Percentiles rank a stretch among this genome's conserved stretches.
Evolutionary conservation across 2,888 invertebrate genomes (phyloP).

Genomic region (Phasia obesa): DNA sequence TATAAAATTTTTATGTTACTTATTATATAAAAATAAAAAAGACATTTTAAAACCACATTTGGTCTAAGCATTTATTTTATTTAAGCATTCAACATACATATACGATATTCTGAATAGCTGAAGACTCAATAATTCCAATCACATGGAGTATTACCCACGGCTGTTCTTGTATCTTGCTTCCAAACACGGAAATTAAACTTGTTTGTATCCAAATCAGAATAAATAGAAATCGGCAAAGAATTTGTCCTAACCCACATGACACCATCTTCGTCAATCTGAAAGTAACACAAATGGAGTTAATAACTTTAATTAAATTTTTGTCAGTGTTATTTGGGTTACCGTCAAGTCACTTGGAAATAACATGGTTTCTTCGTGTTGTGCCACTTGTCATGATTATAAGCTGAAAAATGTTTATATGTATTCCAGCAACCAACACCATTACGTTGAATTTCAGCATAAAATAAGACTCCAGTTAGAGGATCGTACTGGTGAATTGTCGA

Average conservation of each 20-base stretch:
- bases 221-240: slow-evolving; percentile 87
- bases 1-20: slow-evolving; percentile 48
- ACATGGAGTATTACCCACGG: too few relatives aligned
- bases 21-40: slow-evolving; percentile 64
- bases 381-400: too few relatives aligned
- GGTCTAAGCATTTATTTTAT: background rate
- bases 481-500: too few relatives aligned
- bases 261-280: slow-evolving; percentile 85
- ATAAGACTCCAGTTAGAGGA: too few relatives aligned
- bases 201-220: slow-evolving; percentile 85
- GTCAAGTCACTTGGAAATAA: too few relatives aligned
- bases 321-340: too few relatives aligned
- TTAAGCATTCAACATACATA: slow-evolving; percentile 80
- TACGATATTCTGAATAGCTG: slow-evolving; percentile 82
- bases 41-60: slow-evolving; percentile 31
- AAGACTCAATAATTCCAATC: too few relatives aligned
- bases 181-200: slow-evolving; percentile 87
- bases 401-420: too few relatives aligned
- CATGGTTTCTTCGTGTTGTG: too few relatives aligned
- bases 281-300: background rate
- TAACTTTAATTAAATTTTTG: too few relatives aligned
- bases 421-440: too few relatives aligned
- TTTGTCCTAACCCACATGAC: slow-evolving; percentile 88
- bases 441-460: too few relatives aligned
- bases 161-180: slow-evolving; percentile 82